Conservation (phyloP, 30 jellyfish, hydroid and myxozoan species). For the Rhopilema esculentum region DNA sequence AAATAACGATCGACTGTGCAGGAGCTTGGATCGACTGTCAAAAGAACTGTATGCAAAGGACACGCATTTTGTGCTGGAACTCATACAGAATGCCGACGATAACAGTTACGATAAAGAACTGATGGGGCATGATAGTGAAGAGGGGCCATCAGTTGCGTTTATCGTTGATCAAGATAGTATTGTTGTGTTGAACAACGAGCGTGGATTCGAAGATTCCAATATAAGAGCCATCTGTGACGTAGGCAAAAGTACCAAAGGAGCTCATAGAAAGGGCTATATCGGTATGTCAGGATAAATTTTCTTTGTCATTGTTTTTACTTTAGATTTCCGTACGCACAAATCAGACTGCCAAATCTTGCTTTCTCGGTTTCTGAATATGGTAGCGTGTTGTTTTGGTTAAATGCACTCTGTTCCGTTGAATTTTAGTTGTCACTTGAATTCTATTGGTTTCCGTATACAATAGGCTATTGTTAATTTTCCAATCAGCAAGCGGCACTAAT, state of each 20-base stretch:
- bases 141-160: constrained; percentile 87
- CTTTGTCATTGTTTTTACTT: neutral
- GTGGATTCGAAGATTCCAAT: constrained; percentile 75
- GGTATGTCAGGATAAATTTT: constrained; percentile 72
- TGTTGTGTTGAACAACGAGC: constrained; percentile 77
- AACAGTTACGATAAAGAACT: constrained; percentile 63
- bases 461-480: too few species aligned
- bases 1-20: constrained; percentile 78
- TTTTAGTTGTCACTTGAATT: too few species aligned
- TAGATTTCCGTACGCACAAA: neutral
- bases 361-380: too few species aligned
- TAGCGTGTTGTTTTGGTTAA: too few species aligned
- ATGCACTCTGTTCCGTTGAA: too few species aligned
- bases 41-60: constrained; percentile 88
- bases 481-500: too few species aligned
- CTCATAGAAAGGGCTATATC: constrained; percentile 88
- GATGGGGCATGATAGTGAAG: constrained; percentile 50
- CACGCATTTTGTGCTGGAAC: constrained; percentile 91
- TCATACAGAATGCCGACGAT: constrained; percentile 95
- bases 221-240: constrained; percentile 90
- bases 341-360: too few species aligned
- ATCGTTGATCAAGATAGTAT: constrained; percentile 65
- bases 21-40: constrained; percentile 84
- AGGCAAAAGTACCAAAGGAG: constrained; percentile 94
- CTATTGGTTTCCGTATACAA: too few species aligned